Evolutionary conservation across 2,113 vertebrate genomes (phyloP).

Genomic region (Poeciliopsis prolifica): DNA sequence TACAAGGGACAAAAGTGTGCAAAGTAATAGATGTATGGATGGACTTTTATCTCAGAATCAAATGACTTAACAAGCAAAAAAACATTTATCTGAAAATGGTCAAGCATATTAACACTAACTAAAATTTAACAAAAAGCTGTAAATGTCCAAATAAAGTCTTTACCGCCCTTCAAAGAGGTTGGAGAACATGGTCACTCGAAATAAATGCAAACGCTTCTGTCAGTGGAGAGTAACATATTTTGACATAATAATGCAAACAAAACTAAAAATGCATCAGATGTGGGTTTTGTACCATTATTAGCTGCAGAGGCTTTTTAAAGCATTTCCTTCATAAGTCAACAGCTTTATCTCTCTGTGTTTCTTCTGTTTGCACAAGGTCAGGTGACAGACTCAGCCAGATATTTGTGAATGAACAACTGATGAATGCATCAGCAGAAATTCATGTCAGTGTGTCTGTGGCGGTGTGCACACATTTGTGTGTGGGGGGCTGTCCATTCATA

Average conservation of each 20-base stretch:
- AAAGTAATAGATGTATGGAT: no score
- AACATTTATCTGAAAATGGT: no score
- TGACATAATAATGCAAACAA: background rate
- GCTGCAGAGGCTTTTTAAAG: constrained; percentile 23
- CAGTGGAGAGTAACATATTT: background rate
- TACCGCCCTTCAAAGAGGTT: background rate
- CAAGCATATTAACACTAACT: no score
- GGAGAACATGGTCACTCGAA: background rate
- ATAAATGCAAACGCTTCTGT: background rate
- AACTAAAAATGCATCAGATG: constrained; percentile 10
- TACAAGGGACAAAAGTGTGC: no score
- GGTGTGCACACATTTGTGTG: background rate
- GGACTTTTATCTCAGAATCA: no score
- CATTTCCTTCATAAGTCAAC: constrained; percentile 26
- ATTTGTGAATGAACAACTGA: constrained; percentile 75
- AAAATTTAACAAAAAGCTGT: no score
- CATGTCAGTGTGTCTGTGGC: background rate
- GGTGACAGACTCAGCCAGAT: constrained; percentile 67
- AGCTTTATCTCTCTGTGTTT: constrained; percentile 49
- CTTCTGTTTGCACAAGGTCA: constrained; percentile 70
- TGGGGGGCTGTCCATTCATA: constrained; percentile 71
- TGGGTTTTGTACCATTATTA: constrained; percentile 17
- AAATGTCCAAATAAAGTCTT: background rate
- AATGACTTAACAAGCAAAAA: no score
- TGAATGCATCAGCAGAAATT: constrained; percentile 9